Evolutionary conservation across 2,797 vertebrate genomes (phyloP).

Genomic region (Notolepis coatsorum): DNA sequence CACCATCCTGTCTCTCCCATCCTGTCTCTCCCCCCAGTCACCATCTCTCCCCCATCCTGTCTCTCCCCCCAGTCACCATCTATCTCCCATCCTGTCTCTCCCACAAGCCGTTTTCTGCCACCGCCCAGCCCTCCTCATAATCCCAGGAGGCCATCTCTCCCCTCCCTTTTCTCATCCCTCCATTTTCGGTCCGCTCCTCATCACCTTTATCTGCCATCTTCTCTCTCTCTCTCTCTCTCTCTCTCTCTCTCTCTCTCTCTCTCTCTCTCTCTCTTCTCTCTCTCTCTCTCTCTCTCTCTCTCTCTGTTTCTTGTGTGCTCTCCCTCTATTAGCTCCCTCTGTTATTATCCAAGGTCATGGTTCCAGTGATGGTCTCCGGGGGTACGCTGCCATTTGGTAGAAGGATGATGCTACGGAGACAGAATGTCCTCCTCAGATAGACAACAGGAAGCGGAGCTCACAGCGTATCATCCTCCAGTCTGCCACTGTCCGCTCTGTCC

Average conservation of each 20-base stretch:
- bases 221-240: conserved; percentile 9
- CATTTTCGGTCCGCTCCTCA: conserved; percentile 57
- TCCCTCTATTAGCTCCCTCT: conserved; percentile 29
- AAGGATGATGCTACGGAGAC: conserved; percentile 22
- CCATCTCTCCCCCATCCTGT: not conserved
- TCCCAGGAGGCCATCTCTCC: conserved; percentile 47
- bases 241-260: not conserved
- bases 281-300: not conserved
- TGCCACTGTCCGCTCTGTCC: conserved; percentile 11
- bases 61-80: too few relatives aligned
- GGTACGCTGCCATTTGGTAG: conserved; percentile 35
- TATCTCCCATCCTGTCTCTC: conserved; percentile 59
- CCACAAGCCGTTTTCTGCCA: conserved; percentile 67
- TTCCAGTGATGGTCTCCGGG: conserved; percentile 16
- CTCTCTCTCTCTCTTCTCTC: conserved; percentile 15
- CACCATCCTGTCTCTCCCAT: not conserved
- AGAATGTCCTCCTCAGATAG: conserved; percentile 24
- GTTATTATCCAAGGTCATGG: conserved; percentile 59
- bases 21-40: conserved; percentile 28
- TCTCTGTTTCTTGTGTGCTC: conserved; percentile 14
- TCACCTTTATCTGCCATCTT: conserved; percentile 38
- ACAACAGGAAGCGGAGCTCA: conserved; percentile 12
- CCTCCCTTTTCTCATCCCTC: conserved; percentile 61
- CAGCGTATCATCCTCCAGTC: not conserved
- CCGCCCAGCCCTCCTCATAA: conserved; percentile 55